Evolutionary conservation across 2,797 vertebrate genomes (phyloP), one percentile per base, ranked within the genome.

Genomic region (Botia kubotai): DNA sequence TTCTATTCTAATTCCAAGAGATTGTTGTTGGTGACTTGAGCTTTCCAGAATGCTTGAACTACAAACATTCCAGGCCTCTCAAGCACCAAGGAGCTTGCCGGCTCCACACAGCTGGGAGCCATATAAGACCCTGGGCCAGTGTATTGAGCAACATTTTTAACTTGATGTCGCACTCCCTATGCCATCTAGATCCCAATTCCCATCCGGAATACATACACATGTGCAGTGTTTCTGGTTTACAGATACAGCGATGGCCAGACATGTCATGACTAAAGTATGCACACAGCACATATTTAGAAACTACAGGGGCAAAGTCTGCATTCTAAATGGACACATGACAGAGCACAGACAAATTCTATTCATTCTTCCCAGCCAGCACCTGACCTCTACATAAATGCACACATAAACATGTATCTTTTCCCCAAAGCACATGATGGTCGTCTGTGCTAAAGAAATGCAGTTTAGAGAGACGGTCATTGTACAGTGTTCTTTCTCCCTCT

Each of bases 51-150:
- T 86, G 87, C 89, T 83, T 78, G 85, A 85, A 89, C 92, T 92
- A 88, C 84, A 90, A 89, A 93, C 92, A 95, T 94, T 93, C 92
- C 91, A 91, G 89, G 82, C 91, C 89, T 90, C 86, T 89, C 70
- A 76, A 90, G 86, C 84, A 82, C 83, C n/a, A 72, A 83, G 73
- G 73, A 85, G 84, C 82, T 72, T 83, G 88, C 90, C 89, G 90
- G 87, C 86, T 87, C 88, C 67, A 75, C 92, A 70, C 91, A 93
- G 92, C 91, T 93, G 92, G 92, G 89, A 93, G 86, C 88, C 89
- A 84, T 92, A 91, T 89, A 93, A 90, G 90, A 93, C 88, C 82
- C 80, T 80, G 58, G 75, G 87, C 88, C 87, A 91, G 89, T 89
- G 87, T 89, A 72, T 91, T 86, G 84, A 90, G 89, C 86, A 89